These are phyloP conservation scores for Eulithis testata DNA, from an alignment of 2,888 invertebrate species.

Conservation along the genomic window DNA sequence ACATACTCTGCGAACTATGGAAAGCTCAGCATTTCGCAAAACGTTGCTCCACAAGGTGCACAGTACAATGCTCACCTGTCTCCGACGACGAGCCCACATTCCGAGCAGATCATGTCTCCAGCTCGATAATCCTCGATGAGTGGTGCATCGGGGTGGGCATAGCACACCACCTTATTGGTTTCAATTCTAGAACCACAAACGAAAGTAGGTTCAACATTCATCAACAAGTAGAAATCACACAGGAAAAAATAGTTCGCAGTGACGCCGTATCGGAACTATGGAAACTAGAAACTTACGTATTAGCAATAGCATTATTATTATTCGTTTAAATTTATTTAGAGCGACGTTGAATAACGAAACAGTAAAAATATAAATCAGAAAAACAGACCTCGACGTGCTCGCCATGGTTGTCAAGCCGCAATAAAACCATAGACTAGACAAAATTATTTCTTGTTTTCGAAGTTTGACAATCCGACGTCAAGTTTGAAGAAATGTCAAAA, in stretches of 20 bases:
- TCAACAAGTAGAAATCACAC: slow-evolving; percentile 69
- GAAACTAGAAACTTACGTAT: slow-evolving; percentile 59
- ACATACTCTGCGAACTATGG: slow-evolving; percentile 48
- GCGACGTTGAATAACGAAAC: slow-evolving; percentile 52
- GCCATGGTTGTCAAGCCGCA: slow-evolving; percentile 82
- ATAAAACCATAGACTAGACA: slow-evolving; percentile 63
- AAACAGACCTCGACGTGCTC: slow-evolving; percentile 87
- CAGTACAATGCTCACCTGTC: slow-evolving; percentile 89
- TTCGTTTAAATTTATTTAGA: slow-evolving; percentile 51
- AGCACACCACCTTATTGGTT: slow-evolving; percentile 93
- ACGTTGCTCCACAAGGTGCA: slow-evolving; percentile 47
- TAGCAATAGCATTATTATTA: slow-evolving; percentile 52
- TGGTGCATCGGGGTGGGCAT: slow-evolving; percentile 97
- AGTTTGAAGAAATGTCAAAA: slow-evolving; percentile 10
- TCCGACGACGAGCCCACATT: slow-evolving; percentile 99
- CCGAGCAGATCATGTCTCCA: slow-evolving; percentile 99
- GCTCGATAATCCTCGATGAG: slow-evolving; percentile 99
- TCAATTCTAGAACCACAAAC: slow-evolving; percentile 85
- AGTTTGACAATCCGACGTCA: slow-evolving; percentile 30
- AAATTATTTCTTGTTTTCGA: slow-evolving; percentile 28
- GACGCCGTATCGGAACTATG: slow-evolving; percentile 43
- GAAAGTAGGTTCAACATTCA: slow-evolving; percentile 63
- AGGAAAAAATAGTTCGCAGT: slow-evolving; percentile 49
- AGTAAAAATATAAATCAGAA: slow-evolving; percentile 68
- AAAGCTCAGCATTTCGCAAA: slow-evolving; percentile 62